Conservation (phyloP, 2,888 invertebrate species). For the Drosophila fulvimacula region DNA sequence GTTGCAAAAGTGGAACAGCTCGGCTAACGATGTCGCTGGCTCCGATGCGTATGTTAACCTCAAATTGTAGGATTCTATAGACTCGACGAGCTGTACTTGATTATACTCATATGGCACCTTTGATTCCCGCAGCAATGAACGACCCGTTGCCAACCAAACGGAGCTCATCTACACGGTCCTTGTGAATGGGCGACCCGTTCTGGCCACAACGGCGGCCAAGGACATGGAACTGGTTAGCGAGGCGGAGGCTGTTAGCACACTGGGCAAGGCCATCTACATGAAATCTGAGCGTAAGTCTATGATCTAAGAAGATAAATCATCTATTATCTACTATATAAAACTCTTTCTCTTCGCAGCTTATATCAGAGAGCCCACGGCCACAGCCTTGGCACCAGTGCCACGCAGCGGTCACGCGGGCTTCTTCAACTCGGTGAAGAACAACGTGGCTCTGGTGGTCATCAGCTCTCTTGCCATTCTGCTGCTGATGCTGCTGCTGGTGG, state of each 20-base stretch:
- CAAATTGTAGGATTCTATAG: constrained; percentile 75
- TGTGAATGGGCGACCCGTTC: constrained; percentile 91
- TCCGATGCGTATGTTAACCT: constrained; percentile 77
- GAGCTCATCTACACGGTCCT: constrained; percentile 92
- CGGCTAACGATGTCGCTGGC: constrained; percentile 49
- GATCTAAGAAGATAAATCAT: background rate
- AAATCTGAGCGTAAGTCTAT: constrained; percentile 92
- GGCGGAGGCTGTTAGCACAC: constrained; percentile 90
- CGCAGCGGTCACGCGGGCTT: constrained; percentile 79
- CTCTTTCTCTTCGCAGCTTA: constrained; percentile 77
- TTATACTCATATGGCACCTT: background rate
- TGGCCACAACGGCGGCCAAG: constrained; percentile 91
- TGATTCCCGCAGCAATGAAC: constrained; percentile 71
- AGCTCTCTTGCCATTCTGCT: constrained; percentile 82
- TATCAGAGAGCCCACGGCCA: constrained; percentile 84
- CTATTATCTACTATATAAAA: background rate
- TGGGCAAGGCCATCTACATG: constrained; percentile 91
- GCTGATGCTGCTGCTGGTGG: constrained; percentile 81
- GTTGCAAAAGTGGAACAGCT: constrained; percentile 74
- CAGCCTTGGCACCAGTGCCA: constrained; percentile 84
- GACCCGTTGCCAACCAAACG: constrained; percentile 84
- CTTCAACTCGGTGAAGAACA: constrained; percentile 81
- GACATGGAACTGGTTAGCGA: constrained; percentile 93
- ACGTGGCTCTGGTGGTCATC: constrained; percentile 82
- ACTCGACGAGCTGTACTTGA: background rate